Percentiles rank a stretch among this genome's conserved stretches.
These are phyloP conservation scores for Macrosoma leucophasiata DNA, from an alignment of 2,888 invertebrate species.

Conservation along the genomic window DNA sequence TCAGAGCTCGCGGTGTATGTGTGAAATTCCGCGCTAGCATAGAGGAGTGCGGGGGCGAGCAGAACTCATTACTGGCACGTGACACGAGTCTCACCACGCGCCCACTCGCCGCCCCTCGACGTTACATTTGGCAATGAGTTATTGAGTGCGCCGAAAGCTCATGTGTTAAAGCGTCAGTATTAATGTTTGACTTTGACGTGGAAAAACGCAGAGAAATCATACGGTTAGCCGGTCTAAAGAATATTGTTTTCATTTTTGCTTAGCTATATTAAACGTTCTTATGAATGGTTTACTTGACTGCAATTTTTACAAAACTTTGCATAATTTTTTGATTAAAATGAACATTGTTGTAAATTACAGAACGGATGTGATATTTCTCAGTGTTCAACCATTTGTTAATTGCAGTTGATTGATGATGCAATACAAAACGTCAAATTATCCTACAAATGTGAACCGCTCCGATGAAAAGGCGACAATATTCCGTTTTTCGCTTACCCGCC, in stretches of 20 bases:
- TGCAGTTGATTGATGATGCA: slow-evolving; percentile 66
- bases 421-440: slow-evolving; percentile 67
- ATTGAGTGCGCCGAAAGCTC: slow-evolving; percentile 66
- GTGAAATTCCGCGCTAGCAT: slow-evolving; percentile 64
- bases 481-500: slow-evolving; percentile 45
- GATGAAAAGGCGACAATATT: slow-evolving; percentile 51
- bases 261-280: too few relatives aligned
- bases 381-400: slow-evolving; percentile 43
- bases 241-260: too few relatives aligned
- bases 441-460: slow-evolving; percentile 48
- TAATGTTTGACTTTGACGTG: slow-evolving; percentile 21
- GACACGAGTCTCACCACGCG: slow-evolving; percentile 58
- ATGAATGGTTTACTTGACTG: too few relatives aligned
- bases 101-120: slow-evolving; percentile 46
- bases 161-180: slow-evolving; percentile 51
- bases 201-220: too few relatives aligned
- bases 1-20: slow-evolving; percentile 58
- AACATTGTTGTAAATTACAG: too few relatives aligned
- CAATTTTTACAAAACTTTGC: too few relatives aligned
- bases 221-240: too few relatives aligned
- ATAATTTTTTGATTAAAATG: too few relatives aligned
- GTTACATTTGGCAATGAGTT: slow-evolving; percentile 69
- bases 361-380: too few relatives aligned
- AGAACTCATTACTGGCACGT: slow-evolving; percentile 73
- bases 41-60: slow-evolving; percentile 42